Percentiles rank a stretch among this genome's conserved stretches.
phyloP scores from a whole-genome alignment of 2,797 vertebrate genomes.

The Nyctibius grandis region DNA sequence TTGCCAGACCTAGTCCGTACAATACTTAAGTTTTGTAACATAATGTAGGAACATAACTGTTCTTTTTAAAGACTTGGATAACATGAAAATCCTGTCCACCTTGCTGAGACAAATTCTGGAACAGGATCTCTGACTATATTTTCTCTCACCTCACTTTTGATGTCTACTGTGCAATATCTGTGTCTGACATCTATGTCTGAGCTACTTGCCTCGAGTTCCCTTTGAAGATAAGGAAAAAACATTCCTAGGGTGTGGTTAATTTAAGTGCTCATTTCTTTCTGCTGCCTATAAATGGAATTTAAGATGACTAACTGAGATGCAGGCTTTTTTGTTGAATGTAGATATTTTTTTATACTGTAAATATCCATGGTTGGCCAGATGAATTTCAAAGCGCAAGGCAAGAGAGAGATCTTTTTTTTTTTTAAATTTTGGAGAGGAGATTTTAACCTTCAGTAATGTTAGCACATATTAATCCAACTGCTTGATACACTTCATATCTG shows the following conservation, averaged over 20 bases:
- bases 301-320: not conserved
- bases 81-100: not conserved
- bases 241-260: not conserved
- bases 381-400: not conserved
- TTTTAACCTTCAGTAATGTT: not conserved
- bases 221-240: not conserved
- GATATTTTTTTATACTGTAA: rapidly evolving
- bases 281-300: not conserved
- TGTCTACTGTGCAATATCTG: not conserved
- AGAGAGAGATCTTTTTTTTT: rapidly evolving
- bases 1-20: not conserved
- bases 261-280: not conserved
- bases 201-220: not conserved
- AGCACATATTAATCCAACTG: not conserved
- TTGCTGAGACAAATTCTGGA: not conserved
- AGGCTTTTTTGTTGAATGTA: rapidly evolving
- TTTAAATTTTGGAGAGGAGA: not conserved
- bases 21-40: not conserved
- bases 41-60: not conserved
- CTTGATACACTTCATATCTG: not conserved
- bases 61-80: not conserved
- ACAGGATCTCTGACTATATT: not conserved
- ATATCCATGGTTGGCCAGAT: not conserved
- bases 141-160: not conserved
- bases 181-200: not conserved